Base-by-base conservation (phyloP, 2,797 vertebrate genomes). In the Sphaeramia orbicularis region DNA sequence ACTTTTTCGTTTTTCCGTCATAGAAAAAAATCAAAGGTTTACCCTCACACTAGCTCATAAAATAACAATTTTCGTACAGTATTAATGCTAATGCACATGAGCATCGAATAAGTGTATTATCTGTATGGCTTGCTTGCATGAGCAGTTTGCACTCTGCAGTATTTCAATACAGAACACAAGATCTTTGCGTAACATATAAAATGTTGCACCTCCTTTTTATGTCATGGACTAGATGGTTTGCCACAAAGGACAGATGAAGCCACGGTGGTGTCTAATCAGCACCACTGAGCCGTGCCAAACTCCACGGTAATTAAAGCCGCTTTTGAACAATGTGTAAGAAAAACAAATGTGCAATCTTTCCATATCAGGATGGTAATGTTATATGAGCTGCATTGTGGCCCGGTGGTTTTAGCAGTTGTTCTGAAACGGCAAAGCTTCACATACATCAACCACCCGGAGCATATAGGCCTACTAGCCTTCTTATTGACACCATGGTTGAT, bases 401-500 rank as follows among this genome's bases (percentile, higher is more conserved):
- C 48, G 35, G 4, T 35, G 45, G 43, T 12, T 58, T 55, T 21
- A 15, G 42, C n/a, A 18, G 44, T 44, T 72, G 53, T 38, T 72
- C 40, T 55, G 36, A 38, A 56, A 48, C 24, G 49, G 52, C 49
- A 53, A 47, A 44, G 68, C 53, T 52, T 51, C 55, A 75, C 24
- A 66, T 40, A 19, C 64, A 60, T 48, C 55, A 45, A 44, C 2
- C 45, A 12, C 83, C 61, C 40, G 58, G 57, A 78, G 69, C 74
- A 55, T 45, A 77, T 21, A 68, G 86, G 77, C 84, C 83, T 68
- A 19, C 65, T 66, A 78, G 64, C 75, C 80, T 57, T 74, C 73
- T 77, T 78, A 85, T 60, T 89, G 85, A 87, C 86, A 87, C 76
- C 78, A 64, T 18, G 83, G 72, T 58, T 85, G 83, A 87, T 75